Conservation (phyloP, 2,113 vertebrate genomes). For the Psilopsiagon aurifrons region DNA sequence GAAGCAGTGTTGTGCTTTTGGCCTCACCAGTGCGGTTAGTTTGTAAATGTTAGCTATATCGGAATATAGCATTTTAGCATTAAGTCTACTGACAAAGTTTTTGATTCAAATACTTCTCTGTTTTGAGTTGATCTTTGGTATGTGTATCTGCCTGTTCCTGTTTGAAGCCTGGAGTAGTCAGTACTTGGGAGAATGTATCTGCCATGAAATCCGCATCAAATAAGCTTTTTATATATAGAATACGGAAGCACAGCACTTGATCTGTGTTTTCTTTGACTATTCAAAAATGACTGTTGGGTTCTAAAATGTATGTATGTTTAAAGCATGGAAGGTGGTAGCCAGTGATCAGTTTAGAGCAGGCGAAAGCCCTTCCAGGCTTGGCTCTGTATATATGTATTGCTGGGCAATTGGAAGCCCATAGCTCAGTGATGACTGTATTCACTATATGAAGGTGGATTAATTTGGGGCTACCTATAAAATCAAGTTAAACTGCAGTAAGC, state of each 20-base stretch:
- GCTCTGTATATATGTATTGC: not conserved
- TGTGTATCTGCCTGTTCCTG: rapidly evolving
- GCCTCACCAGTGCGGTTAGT: not conserved
- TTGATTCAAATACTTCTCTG: not conserved
- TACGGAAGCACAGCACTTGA: not conserved
- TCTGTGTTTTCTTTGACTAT: not conserved
- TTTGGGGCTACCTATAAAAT: not conserved
- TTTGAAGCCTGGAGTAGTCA: not conserved
- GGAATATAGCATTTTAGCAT: not conserved
- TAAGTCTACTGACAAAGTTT: not conserved
- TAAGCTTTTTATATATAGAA: not conserved
- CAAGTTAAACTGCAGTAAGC: not conserved
- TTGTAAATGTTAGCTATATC: not conserved
- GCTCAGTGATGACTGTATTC: not conserved
- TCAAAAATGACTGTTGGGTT: not conserved
- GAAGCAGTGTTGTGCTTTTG: not conserved
- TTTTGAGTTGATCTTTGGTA: not conserved
- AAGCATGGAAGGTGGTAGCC: not conserved
- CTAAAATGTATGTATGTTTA: not conserved
- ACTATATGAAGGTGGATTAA: not conserved
- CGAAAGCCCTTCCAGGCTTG: not conserved
- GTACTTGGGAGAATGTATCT: not conserved
- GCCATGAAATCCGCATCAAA: not conserved
- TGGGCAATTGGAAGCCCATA: not conserved
- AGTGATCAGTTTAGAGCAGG: not conserved